A percentile compares a stretch with the other conserved stretches of the same genome.
phyloP scores from a whole-genome alignment of 2,113 vertebrate genomes.

The Catharus minimus region DNA sequence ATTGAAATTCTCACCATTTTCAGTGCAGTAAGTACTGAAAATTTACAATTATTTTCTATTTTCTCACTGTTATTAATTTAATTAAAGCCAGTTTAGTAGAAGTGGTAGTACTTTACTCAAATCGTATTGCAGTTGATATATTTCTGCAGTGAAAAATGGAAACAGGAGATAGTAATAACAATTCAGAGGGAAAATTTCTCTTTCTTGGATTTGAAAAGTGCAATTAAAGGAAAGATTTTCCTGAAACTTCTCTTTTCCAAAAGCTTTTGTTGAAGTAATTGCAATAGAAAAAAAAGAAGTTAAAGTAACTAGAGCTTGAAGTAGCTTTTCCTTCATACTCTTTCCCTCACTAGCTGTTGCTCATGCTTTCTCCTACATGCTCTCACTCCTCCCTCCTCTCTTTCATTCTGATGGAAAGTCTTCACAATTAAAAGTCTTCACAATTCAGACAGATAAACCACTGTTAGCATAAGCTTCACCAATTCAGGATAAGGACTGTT shows the following conservation, averaged over 20 bases:
- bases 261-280: not conserved
- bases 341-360: not conserved
- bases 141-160: constrained; percentile 43
- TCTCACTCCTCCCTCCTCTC: not conserved
- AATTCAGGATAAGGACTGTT: not conserved
- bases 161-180: not conserved
- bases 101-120: not conserved
- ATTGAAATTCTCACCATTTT: not conserved
- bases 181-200: not conserved
- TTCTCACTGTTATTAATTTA: not conserved
- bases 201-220: not conserved
- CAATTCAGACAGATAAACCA: not conserved
- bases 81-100: not conserved
- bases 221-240: not conserved
- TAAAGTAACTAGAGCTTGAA: not conserved
- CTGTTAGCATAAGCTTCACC: not conserved
- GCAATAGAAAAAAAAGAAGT: not conserved
- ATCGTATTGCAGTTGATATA: not conserved
- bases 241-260: not conserved
- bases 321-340: not conserved
- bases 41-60: not conserved
- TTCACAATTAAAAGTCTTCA: not conserved
- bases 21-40: not conserved
- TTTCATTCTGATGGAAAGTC: not conserved
- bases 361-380: not conserved